A percentile compares a stretch with the other conserved stretches of the same genome.
Conservation (phyloP, 2,888 invertebrate genomes). For the Watsonalla binaria region DNA sequence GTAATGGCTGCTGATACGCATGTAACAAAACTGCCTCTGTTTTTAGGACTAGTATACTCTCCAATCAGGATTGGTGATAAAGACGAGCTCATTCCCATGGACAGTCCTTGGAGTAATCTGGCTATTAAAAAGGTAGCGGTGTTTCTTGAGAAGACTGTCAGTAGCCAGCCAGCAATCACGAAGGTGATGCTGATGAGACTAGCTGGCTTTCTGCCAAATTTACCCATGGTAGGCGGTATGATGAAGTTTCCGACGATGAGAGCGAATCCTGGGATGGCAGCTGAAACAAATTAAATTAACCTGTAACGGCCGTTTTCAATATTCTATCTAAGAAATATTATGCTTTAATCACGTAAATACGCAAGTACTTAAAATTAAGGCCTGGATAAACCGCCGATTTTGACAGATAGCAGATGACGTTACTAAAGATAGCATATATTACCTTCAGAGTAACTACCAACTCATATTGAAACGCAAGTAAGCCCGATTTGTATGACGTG, state of each 20-base stretch:
- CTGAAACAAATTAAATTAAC: constrained; percentile 21
- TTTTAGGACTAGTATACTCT: constrained; percentile 66
- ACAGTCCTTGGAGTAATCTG: constrained; percentile 40
- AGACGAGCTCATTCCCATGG: constrained; percentile 58
- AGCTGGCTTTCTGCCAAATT: constrained; percentile 61
- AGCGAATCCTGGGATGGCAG: constrained; percentile 28
- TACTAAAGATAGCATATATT: no score
- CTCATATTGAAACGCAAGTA: no score
- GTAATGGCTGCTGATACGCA: constrained; percentile 72
- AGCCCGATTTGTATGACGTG: no score
- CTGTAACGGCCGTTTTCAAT: no score
- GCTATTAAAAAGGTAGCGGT: constrained; percentile 35
- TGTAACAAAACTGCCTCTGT: constrained; percentile 75
- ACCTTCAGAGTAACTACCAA: no score
- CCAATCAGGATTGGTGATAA: constrained; percentile 57
- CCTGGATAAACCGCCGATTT: no score
- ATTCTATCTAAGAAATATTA: no score
- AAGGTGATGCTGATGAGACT: constrained; percentile 55
- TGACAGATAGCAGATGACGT: no score
- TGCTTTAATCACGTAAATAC: no score
- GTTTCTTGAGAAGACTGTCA: constrained; percentile 34
- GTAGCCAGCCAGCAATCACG: constrained; percentile 65
- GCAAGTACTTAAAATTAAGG: no score
- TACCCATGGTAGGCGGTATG: constrained; percentile 50
- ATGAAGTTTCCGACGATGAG: constrained; percentile 26